These are phyloP conservation scores for Luffia ferchaultella DNA, from an alignment of 2,888 invertebrate genomes.

Conservation along the genomic window DNA sequence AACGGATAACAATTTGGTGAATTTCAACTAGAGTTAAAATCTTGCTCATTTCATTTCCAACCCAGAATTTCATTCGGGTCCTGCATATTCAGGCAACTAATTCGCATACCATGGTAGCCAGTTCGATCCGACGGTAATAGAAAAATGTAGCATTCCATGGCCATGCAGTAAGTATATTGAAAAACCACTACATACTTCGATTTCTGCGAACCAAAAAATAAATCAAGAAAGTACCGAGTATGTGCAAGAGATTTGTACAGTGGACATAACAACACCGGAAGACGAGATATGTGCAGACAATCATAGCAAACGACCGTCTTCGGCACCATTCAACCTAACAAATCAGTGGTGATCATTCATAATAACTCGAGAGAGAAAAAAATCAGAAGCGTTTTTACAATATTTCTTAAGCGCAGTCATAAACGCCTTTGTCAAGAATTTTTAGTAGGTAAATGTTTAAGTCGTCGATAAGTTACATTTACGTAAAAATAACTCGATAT, in stretches of 20 bases:
- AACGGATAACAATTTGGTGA: too few relatives aligned
- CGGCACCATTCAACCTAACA: neutral
- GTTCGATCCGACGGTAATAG: slow-evolving; percentile 16
- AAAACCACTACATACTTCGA: slow-evolving; percentile 34
- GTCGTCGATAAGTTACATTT: neutral
- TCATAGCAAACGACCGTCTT: neutral
- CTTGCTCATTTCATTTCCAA: too few relatives aligned
- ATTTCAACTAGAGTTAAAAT: too few relatives aligned
- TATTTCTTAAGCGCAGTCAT: neutral
- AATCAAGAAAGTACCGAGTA: slow-evolving; percentile 35
- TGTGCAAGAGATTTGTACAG: slow-evolving; percentile 54
- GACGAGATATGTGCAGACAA: slow-evolving; percentile 22
- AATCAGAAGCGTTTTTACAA: neutral
- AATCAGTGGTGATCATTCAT: neutral
- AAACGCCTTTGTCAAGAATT: neutral
- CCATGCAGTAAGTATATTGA: slow-evolving; percentile 51
- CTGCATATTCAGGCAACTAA: slow-evolving; percentile 29
- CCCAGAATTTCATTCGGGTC: too few relatives aligned
- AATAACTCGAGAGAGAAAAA: neutral
- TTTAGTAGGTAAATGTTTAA: neutral
- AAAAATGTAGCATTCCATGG: slow-evolving; percentile 40
- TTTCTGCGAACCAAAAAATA: slow-evolving; percentile 40
- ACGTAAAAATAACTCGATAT: neutral
- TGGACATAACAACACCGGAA: slow-evolving; percentile 35
- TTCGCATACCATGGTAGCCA: slow-evolving; percentile 23